Conservation (phyloP, 30 jellyfish, hydroid and myxozoan species). For the Thelohanellus kitauei region DNA sequence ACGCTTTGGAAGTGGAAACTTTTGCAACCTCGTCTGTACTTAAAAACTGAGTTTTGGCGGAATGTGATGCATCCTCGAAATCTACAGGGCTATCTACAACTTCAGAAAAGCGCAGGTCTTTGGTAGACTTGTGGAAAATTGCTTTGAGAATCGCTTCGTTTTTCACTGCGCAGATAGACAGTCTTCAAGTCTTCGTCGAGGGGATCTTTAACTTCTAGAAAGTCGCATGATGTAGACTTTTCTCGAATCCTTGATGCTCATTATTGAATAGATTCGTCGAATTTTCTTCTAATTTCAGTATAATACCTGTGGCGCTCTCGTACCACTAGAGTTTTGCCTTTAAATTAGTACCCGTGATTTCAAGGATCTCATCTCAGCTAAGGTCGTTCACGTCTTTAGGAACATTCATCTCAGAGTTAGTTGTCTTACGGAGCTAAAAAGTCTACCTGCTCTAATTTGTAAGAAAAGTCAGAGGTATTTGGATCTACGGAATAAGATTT, state of each 20-base stretch:
- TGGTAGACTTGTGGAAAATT: too few relatives aligned
- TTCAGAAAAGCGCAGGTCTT: constrained; percentile 2
- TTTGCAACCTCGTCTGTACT: too few relatives aligned
- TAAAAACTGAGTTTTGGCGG: constrained; percentile 3
- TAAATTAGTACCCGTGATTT: constrained; percentile 2
- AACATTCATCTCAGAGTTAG: too few relatives aligned
- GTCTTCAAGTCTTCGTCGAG: constrained; percentile 12
- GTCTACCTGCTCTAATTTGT: constrained; percentile 3
- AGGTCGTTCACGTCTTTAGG: constrained; percentile 5
- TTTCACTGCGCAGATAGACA: constrained; percentile 6
- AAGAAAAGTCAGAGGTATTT: constrained; percentile 8
- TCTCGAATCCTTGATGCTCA: constrained; percentile 10
- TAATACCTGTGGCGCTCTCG: constrained; percentile 15
- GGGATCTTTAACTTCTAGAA: constrained; percentile 9
- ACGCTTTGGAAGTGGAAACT: too few relatives aligned
- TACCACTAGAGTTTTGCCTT: constrained; percentile 9
- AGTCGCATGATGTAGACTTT: constrained; percentile 12
- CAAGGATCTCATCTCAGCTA: constrained; percentile 2
- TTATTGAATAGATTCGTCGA: constrained; percentile 12
- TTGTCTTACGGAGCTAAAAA: constrained; percentile 4
- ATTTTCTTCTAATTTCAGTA: constrained; percentile 2
- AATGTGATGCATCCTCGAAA: constrained; percentile 8
- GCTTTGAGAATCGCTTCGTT: constrained; percentile 1
- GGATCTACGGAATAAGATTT: constrained; percentile 1
- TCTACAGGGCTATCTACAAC: constrained; percentile 4